Evolutionary conservation across 2,888 invertebrate species (phyloP), one percentile per base, ranked within the genome.

Genomic region (Eupithecia subfuscata): DNA sequence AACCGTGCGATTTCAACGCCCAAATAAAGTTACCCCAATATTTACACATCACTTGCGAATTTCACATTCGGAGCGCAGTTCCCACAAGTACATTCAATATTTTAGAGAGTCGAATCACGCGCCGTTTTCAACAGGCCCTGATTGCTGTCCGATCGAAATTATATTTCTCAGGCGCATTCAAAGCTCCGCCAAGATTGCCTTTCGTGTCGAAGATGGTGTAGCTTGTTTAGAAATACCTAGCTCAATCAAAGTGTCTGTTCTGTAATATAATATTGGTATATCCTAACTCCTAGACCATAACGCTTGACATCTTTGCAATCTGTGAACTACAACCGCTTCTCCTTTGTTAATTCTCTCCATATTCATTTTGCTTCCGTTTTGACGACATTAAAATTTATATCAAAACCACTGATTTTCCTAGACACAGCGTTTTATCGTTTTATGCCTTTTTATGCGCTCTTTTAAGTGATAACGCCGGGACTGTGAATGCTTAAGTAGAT

Each of bases 141-240:
- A 95, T 95, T 95, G 95, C 93, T 89, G 92, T 90, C 92, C 92
- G 90, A 95, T 95, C 94, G 93, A 90, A 95, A 95, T 95, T 94
- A 95, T 95, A 95, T 95, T 93, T 94, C 91, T 89, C 89, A 88
- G 89, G 91, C 90, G 92, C 92, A 94, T 94, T 92, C 94, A 93
- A 92, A 93, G 90, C 91, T 89, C 79, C 80, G 89, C 90, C 92
- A 91, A 93, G 93, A 93, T 93, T 92, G 92, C 91, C 85, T 87
- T 86, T 86, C 85, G 84, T 77, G 79, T 77, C 63, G 43, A 78
- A 76, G 77, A 77, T 56, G 70, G 64, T 71, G 52, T 48, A 74
- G 69, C 74, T 63, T 69, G 60, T 69, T 74, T 74, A 43, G 70
- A 70, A 77, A 71, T 56, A 56, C 64, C 34, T 68, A 65, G 69